Base-by-base conservation (phyloP, 2,797 vertebrate genomes). In the Mareca strepera region DNA sequence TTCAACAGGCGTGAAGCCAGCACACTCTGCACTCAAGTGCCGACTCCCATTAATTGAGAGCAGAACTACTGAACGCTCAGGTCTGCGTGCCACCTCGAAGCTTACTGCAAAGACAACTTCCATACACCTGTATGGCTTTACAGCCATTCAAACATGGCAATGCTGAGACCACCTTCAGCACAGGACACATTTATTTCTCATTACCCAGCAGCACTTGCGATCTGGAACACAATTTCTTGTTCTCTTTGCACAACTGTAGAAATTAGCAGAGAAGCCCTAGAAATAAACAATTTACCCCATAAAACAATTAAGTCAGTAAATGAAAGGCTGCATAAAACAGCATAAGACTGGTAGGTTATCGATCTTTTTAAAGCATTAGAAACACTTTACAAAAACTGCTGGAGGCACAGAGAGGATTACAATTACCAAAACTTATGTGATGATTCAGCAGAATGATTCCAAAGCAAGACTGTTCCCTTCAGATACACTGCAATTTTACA, bases 361-460 rank as follows among this genome's bases (percentile, higher is more conserved):
- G 48, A 43, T 26, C 67, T 87, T 56, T 85, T 55, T 55, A 80
- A 60, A 75, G 7, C 28, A 28, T 5, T 31, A 91, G 80, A 92
- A 74, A 59, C 7, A 22, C 37, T 33, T 72, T 0, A 9, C 6
- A 86, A 77, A 70, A 86, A 39, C 17, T 1, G 1, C 76, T 2
- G 17, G 62, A 66, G 22, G 29, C 6, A 59, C 28, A 62, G 55
- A 84, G 6, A 74, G 3, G 25, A 53, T 72, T 69, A 67, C 11
- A 86, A 25, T 29, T 86, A 55, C 17, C 66, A 81, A 58, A 82
- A 20, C 29, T 63, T n/a, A 83, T 0, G 13, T 75, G 87, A 81
- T 86, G 77, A 90, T 50, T 91, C 85, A 80, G 73, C 62, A 88
- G 78, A 82, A 91, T 11, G 56, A 67, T 74, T 58, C 58, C 44